phyloP scores from a whole-genome alignment of 2,797 vertebrate species.

The Limosa lapponica region DNA sequence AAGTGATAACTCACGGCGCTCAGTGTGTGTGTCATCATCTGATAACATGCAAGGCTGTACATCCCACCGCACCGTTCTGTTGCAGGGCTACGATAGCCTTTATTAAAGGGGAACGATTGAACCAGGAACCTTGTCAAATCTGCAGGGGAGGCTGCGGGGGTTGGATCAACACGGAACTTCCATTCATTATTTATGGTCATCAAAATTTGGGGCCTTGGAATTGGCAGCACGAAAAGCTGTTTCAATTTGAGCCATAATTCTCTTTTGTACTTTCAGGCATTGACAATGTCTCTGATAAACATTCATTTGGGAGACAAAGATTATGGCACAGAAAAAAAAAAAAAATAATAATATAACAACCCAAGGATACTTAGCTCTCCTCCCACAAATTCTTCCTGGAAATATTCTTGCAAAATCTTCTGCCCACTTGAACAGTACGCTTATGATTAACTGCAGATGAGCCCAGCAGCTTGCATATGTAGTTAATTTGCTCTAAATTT shows the following conservation, averaged over 20 bases:
- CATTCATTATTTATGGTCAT: slow-evolving; percentile 16
- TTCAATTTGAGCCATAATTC: slow-evolving; percentile 63
- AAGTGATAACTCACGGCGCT: slow-evolving; percentile 64
- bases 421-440: slow-evolving; percentile 69
- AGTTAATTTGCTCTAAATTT: slow-evolving; percentile 84
- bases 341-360: neutral
- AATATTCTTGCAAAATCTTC: slow-evolving; percentile 67
- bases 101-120: neutral
- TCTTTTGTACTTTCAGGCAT: slow-evolving; percentile 43
- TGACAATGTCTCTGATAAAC: slow-evolving; percentile 44
- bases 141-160: neutral
- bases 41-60: slow-evolving; percentile 60
- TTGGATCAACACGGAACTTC: neutral
- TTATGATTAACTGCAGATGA: slow-evolving; percentile 82
- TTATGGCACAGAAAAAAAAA: neutral
- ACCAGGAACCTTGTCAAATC: neutral
- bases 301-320: slow-evolving; percentile 55
- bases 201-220: slow-evolving; percentile 20
- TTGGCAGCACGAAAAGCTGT: slow-evolving; percentile 23
- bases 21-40: slow-evolving; percentile 71
- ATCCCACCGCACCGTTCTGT: slow-evolving; percentile 41
- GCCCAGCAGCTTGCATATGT: slow-evolving; percentile 77
- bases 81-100: neutral
- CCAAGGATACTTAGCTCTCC: slow-evolving; percentile 42
- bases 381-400: slow-evolving; percentile 72